Evolutionary conservation across 2,797 vertebrate species (phyloP).

Genomic region (Dromococcyx pavoninus): DNA sequence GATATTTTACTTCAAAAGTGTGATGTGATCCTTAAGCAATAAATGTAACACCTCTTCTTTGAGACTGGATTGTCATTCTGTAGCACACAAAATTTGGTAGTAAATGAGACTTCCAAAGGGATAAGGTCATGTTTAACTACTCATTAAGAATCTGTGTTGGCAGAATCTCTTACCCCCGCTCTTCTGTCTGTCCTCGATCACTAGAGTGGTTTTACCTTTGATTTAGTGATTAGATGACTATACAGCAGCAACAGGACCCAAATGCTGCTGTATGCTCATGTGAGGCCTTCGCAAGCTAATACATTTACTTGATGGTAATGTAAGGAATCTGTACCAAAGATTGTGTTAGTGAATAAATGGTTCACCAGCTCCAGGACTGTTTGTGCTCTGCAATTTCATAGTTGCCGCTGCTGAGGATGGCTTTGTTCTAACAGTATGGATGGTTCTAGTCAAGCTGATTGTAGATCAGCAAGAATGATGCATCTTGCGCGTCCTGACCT

Average conservation of each 20-base stretch:
- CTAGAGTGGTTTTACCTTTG: neutral
- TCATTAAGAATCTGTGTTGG: neutral
- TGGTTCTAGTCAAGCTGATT: neutral
- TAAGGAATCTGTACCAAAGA: neutral
- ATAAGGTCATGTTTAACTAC: neutral
- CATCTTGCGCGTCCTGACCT: neutral
- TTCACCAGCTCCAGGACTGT: neutral
- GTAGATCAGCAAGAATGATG: neutral
- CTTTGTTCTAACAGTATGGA: neutral
- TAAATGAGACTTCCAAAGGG: constrained; percentile 12
- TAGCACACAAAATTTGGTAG: neutral
- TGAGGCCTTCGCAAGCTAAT: neutral
- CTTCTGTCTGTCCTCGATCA: neutral
- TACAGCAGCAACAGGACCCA: neutral
- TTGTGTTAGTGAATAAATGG: neutral
- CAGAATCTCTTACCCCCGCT: neutral
- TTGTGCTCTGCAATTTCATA: neutral
- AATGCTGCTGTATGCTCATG: neutral
- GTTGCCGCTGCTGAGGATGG: neutral
- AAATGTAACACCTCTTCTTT: constrained; percentile 1
- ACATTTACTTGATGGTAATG: neutral
- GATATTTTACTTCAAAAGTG: constrained; percentile 39
- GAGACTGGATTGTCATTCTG: neutral
- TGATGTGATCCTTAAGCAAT: constrained; percentile 6
- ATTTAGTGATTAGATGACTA: neutral